Conservation (phyloP, 2,888 invertebrate species). For the Willowsia nigromaculata region DNA sequence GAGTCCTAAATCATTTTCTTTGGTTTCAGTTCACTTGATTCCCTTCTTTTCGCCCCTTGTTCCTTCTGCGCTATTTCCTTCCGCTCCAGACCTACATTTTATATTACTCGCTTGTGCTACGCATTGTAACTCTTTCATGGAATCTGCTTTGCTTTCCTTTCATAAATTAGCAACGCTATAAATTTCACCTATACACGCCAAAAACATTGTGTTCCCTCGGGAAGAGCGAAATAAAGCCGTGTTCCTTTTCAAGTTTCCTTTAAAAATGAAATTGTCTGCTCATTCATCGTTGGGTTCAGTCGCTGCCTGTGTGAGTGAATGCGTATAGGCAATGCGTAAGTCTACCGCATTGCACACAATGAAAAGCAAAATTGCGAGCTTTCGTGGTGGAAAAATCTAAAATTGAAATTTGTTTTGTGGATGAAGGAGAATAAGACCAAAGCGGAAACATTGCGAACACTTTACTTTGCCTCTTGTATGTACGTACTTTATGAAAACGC, state of each 20-base stretch:
- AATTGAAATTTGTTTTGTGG: not conserved
- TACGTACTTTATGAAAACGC: not conserved
- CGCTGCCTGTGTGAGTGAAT: not conserved
- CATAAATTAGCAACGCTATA: slow-evolving; percentile 64
- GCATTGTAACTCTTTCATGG: slow-evolving; percentile 31
- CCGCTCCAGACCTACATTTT: slow-evolving; percentile 29
- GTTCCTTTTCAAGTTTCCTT: slow-evolving; percentile 1
- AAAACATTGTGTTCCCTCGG: slow-evolving; percentile 22
- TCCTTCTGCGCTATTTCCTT: slow-evolving; percentile 65
- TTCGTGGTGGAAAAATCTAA: not conserved
- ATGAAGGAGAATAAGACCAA: not conserved
- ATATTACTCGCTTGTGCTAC: not conserved
- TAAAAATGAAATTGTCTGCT: slow-evolving; percentile 23
- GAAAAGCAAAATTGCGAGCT: not conserved
- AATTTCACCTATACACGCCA: slow-evolving; percentile 35
- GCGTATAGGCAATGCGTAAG: not conserved
- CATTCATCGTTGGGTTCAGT: not conserved
- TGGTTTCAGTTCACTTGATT: slow-evolving; percentile 66
- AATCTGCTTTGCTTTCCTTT: slow-evolving; percentile 52
- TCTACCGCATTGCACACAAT: not conserved
- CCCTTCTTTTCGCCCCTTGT: slow-evolving; percentile 41
- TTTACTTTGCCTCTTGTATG: not conserved
- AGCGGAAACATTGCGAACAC: not conserved
- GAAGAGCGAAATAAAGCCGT: not conserved
- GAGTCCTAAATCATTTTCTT: slow-evolving; percentile 65